Base-by-base conservation (phyloP, 2,113 vertebrate genomes). In the Bufo bufo region DNA sequence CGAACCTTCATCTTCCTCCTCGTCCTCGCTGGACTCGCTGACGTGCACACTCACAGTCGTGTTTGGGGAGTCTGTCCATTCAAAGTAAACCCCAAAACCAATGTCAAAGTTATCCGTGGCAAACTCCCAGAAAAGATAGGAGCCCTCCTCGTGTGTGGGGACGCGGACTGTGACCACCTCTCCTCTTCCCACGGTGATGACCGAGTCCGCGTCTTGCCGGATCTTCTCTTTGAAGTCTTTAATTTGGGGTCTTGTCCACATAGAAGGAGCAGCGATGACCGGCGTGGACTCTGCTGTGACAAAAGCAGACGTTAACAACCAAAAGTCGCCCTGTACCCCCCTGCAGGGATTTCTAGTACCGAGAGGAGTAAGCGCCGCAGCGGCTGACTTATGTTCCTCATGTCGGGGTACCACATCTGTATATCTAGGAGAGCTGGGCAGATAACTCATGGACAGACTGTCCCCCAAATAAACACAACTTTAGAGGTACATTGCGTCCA, bases 181-280 rank as follows among this genome's bases (percentile, higher is more conserved):
- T 45, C 99, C 99, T 77, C 98, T 95, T 50, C 99, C 98, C 92
- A 99, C 99, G 0, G 98, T 98, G 92, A 99, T 99, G 92, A 99
- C 98, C 0, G 97, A 99, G 93, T 99, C 99, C 14, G 97, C 97
- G 54, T 99, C 99, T 94, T 99, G 98, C 0, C 97, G 96, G 89
- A 99, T 99, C 92, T 99, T 99, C 90, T 99, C 98, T 92, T 99
- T 99, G 94, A 99, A 99, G 94, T 99, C 99, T 93, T 94, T 98
- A 91, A 99, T 99, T 92, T 99, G 99, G 2, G 99, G 99, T 6
- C 99, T 94, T 1, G 98, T 99, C 99, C 99, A 99, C 99, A 99
- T 99, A 8, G 99, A 99, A 1, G 99, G 98, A 16, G 99, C 97
- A 59, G 98, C 97, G 12, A 99, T 97, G 77, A 97, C 97, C 20